These are phyloP conservation scores for Drepanosiphum platanoidis DNA, from an alignment of 2,888 invertebrate species.

Conservation along the genomic window DNA sequence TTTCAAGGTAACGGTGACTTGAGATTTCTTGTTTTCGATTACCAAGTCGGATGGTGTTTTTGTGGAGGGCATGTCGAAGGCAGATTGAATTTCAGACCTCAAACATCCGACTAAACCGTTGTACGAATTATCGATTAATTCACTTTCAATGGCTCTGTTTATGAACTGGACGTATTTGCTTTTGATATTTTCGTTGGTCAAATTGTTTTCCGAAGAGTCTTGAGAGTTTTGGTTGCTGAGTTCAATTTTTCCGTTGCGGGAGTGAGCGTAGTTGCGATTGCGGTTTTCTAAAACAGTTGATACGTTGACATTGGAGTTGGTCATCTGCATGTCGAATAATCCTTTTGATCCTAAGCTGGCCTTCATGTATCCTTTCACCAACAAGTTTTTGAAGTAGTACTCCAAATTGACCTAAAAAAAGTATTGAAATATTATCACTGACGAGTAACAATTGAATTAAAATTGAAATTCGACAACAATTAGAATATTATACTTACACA, in stretches of 20 bases:
- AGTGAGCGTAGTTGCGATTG: constrained; percentile 31
- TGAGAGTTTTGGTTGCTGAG: not conserved
- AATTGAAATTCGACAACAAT: not conserved
- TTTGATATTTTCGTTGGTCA: not conserved
- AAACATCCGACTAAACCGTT: constrained; percentile 36
- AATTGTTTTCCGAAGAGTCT: not conserved
- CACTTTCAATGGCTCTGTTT: constrained; percentile 32
- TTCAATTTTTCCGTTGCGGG: not conserved
- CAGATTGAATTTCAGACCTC: constrained; percentile 12
- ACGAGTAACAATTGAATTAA: not conserved
- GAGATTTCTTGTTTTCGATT: constrained; percentile 29
- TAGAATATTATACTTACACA: not conserved
- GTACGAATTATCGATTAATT: constrained; percentile 45
- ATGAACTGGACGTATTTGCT: not conserved
- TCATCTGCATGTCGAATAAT: constrained; percentile 26
- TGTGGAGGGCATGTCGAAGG: not conserved
- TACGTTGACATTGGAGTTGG: not conserved
- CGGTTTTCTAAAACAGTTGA: constrained; percentile 33
- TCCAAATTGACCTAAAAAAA: constrained; percentile 36
- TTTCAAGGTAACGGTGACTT: not conserved
- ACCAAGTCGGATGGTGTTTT: not conserved
- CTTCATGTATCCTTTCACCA: constrained; percentile 5
- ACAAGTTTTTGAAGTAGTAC: constrained; percentile 27
- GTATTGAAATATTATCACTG: not conserved
- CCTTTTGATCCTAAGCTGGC: constrained; percentile 13